Percentiles rank a stretch among this genome's conserved stretches.
Conservation (phyloP, 1,140 invertebrate species). For the Lethrus apterus region DNA sequence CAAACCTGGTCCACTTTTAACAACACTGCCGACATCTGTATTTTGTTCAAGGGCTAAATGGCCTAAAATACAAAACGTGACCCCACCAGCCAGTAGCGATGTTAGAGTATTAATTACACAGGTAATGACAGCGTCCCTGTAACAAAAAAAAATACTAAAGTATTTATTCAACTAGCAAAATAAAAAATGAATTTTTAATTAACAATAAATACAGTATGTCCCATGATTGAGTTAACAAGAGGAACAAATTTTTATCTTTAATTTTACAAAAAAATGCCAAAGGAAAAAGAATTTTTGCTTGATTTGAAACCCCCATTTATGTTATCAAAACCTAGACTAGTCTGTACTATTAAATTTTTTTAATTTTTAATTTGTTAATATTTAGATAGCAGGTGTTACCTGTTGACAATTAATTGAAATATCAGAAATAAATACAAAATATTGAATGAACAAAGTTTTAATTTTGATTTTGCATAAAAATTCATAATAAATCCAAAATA, state of each 20-base stretch:
- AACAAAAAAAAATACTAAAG: conserved; percentile 23
- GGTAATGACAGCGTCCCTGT: conserved; percentile 55
- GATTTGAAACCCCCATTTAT: too few relatives aligned
- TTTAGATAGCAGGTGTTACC: too few relatives aligned
- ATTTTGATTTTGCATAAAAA: too few relatives aligned
- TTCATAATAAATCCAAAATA: too few relatives aligned
- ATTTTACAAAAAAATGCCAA: too few relatives aligned
- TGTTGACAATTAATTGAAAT: too few relatives aligned
- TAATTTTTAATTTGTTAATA: too few relatives aligned
- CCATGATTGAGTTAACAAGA: neutral
- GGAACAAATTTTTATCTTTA: neutral
- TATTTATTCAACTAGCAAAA: neutral
- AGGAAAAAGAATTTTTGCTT: too few relatives aligned
- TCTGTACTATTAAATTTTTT: too few relatives aligned
- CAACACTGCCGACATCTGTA: conserved; percentile 48
- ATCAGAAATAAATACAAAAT: too few relatives aligned
- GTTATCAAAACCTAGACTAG: too few relatives aligned
- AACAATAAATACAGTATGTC: neutral
- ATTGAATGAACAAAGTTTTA: too few relatives aligned
- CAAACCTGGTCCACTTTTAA: conserved; percentile 56
- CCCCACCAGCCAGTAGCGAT: conserved; percentile 53
- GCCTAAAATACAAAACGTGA: conserved; percentile 58
- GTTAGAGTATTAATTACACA: conserved; percentile 60
- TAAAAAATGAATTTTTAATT: neutral
- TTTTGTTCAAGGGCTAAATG: conserved; percentile 51